A percentile compares a stretch with the other conserved stretches of the same genome.
phyloP scores from a whole-genome alignment of 2,113 vertebrate species.

The Microtus richardsoni region DNA sequence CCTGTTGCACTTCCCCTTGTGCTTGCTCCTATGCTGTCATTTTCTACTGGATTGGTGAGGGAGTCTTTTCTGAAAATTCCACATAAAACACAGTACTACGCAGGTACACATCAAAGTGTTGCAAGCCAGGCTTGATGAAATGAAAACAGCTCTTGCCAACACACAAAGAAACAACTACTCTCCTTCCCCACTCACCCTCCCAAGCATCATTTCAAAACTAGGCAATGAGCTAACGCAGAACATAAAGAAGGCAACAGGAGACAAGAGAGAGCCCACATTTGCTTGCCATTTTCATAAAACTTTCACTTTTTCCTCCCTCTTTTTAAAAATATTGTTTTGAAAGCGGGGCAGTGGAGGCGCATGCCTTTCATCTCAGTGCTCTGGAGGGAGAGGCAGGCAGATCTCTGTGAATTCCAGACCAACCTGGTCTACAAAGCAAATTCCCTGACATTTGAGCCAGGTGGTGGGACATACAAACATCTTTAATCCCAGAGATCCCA shows the following conservation, averaged over 20 bases:
- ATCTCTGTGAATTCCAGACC: not conserved
- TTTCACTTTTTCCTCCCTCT: not conserved
- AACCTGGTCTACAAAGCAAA: not conserved
- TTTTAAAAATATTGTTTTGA: not conserved
- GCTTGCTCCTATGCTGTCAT: not conserved
- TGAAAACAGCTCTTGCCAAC: not conserved
- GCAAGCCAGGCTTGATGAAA: not conserved
- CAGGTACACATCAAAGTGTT: not conserved
- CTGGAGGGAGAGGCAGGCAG: not conserved
- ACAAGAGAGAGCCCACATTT: not conserved
- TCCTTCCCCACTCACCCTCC: not conserved
- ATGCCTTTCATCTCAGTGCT: not conserved
- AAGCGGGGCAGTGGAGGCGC: no score
- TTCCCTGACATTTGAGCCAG: not conserved
- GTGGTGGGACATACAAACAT: no score
- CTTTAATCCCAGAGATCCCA: not conserved
- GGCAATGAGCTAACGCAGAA: not conserved
- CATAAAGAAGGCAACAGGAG: not conserved
- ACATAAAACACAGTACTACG: not conserved
- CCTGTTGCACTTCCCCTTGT: not conserved
- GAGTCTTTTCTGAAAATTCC: not conserved
- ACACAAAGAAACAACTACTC: not conserved
- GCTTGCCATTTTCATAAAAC: not conserved
- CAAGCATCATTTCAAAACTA: constrained; percentile 15
- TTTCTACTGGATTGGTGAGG: not conserved